phyloP scores from a whole-genome alignment of 2,888 invertebrate genomes.

The Leptinotarsa haldemani region DNA sequence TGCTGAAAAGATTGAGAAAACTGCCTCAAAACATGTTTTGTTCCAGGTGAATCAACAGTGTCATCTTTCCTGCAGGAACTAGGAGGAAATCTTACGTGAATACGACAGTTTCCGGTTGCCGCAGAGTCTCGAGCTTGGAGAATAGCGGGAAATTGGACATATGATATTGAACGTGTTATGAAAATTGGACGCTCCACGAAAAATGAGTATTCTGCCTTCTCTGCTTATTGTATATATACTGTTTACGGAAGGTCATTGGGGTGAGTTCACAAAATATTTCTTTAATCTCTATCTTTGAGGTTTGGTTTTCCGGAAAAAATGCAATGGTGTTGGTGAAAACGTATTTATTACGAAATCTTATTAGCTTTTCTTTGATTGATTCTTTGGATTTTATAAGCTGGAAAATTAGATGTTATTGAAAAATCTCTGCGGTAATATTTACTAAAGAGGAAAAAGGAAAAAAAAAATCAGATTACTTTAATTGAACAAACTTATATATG shows the following conservation, averaged over 20 bases:
- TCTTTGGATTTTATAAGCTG: too few species aligned
- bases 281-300: neutral
- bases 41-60: conserved; percentile 9
- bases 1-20: neutral
- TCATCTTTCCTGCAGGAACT: neutral
- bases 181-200: neutral
- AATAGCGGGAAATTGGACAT: neutral
- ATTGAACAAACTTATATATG: too few species aligned
- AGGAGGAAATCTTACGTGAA: neutral
- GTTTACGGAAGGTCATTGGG: conserved; percentile 6
- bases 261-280: neutral
- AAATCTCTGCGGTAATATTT: too few species aligned
- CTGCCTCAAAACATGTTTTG: neutral
- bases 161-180: conserved; percentile 3
- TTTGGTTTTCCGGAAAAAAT: neutral
- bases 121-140: neutral
- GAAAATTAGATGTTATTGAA: too few species aligned
- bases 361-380: too few species aligned
- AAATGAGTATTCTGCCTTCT: conserved; percentile 3
- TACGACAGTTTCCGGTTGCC: neutral
- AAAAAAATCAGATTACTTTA: too few species aligned
- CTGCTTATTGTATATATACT: neutral
- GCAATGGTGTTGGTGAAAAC: neutral
- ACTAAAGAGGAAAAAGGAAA: too few species aligned
- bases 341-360: neutral